Evolutionary conservation across 1,140 invertebrate genomes (phyloP).

Genomic region (Schmidtea mediterranea): DNA sequence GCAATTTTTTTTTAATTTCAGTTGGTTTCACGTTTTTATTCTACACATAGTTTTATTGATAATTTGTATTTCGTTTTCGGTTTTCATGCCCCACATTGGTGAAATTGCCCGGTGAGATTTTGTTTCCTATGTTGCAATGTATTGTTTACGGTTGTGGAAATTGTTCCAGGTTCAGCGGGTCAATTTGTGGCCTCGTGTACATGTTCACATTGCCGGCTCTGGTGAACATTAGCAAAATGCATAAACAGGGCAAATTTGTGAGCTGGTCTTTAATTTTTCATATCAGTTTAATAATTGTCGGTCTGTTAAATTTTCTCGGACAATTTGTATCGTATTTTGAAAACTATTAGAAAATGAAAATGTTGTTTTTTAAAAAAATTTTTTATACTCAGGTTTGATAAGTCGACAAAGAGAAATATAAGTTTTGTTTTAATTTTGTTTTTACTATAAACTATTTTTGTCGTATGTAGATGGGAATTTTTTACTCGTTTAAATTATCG

Average conservation of each 20-base stretch:
- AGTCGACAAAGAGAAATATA: too few relatives aligned
- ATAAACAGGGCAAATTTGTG: conserved; percentile 35
- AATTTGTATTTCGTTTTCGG: conserved; percentile 50
- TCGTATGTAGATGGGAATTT: too few relatives aligned
- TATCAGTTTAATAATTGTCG: conserved; percentile 36
- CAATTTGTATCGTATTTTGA: conserved; percentile 37
- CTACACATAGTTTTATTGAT: conserved; percentile 28
- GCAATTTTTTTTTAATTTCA: too few relatives aligned
- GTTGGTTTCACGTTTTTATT: conserved; percentile 23
- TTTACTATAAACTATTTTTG: too few relatives aligned
- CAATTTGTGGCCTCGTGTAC: conserved; percentile 55
- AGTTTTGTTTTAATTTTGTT: too few relatives aligned
- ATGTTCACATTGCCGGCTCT: conserved; percentile 52
- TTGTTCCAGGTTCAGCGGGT: conserved; percentile 46
- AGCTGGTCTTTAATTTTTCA: conserved; percentile 32
- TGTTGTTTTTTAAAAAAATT: too few relatives aligned
- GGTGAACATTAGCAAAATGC: conserved; percentile 40
- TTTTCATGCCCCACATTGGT: conserved; percentile 55
- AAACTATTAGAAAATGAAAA: too few relatives aligned
- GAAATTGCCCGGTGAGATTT: conserved; percentile 45
- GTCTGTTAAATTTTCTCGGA: conserved; percentile 41
- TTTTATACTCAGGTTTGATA: too few relatives aligned
- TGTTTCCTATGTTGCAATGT: not conserved
- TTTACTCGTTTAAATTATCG: too few relatives aligned
- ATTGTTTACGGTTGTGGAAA: conserved; percentile 3